These are phyloP conservation scores for Steinernema feltiae DNA, from an alignment of 1,140 invertebrate species.

Conservation along the genomic window DNA sequence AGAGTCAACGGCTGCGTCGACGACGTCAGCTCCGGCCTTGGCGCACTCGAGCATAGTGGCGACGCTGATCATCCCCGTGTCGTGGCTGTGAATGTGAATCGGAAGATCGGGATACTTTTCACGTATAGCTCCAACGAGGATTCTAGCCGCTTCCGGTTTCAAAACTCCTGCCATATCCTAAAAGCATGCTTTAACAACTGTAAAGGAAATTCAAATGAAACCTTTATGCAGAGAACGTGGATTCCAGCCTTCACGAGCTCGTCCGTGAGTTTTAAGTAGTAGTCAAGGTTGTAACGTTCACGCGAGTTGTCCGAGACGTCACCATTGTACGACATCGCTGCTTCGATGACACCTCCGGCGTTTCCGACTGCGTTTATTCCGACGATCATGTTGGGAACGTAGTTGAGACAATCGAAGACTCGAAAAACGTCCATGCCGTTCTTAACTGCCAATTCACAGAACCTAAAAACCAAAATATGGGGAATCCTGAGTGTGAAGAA, in stretches of 20 bases:
- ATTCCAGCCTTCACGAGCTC: constrained; percentile 92
- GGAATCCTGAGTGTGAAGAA: neutral
- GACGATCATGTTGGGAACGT: constrained; percentile 88
- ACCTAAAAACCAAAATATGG: constrained; percentile 16
- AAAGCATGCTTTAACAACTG: neutral
- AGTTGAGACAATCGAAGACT: constrained; percentile 97
- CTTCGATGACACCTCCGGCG: constrained; percentile 65
- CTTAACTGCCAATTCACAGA: constrained; percentile 76
- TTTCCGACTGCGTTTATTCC: constrained; percentile 97
- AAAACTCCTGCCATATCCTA: constrained; percentile 95
- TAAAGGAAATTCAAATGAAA: constrained; percentile 44
- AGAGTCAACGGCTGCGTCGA: constrained; percentile 94
- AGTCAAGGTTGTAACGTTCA: constrained; percentile 90
- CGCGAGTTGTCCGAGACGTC: constrained; percentile 84
- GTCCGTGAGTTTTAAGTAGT: constrained; percentile 83
- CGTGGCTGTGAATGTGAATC: constrained; percentile 96
- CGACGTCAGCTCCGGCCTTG: constrained; percentile 87
- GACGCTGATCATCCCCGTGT: constrained; percentile 68
- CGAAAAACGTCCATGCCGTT: constrained; percentile 97
- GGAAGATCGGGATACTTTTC: constrained; percentile 87
- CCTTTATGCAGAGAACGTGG: constrained; percentile 88
- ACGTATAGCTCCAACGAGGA: constrained; percentile 78
- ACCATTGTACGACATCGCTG: constrained; percentile 88
- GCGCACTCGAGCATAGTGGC: constrained; percentile 89
- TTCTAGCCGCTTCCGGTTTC: constrained; percentile 80